Evolutionary conservation across 2,113 vertebrate genomes (phyloP), one percentile per base, ranked within the genome.

Genomic region (Eleginops maclovinus): DNA sequence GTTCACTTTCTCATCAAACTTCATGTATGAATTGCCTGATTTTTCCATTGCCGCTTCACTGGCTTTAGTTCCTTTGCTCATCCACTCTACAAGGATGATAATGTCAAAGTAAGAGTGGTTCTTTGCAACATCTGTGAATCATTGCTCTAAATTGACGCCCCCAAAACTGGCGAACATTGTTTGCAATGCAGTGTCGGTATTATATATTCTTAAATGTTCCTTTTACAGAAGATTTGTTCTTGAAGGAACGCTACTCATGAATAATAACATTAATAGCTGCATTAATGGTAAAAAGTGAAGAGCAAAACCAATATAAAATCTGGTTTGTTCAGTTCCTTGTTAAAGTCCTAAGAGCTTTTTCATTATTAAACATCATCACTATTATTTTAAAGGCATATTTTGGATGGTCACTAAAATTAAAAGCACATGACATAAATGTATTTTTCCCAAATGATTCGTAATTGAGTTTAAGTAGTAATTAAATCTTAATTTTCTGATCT

Each of bases 1-100:
- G 47, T 79, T 72, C 26, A 53, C 63, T 85, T 82, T 75, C 41
- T 87, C 75, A 83, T 86, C 67, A 82, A 64, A 75, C 65, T 79
- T 50, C 41, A 44, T 81, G 40, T 43, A 54, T 75, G 59, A 75
- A 78, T 75, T 70, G 43, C 56, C 41, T 78, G 62, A 69, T 43
- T 62, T 89, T 91, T 89, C 83, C 84, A 82, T 1, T 60, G 22
- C 74, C 49, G 17, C 21, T 49, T 26, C 41, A 43, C 40, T 61
- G 50, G 72, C n/a, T 74, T 71, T 76, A 40, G 65, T 71, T 79
- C 61, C 24, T 70, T 64, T 36, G 62, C 46, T 21, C 26, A 12
- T 49, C 50, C 72, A 70, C 17, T 49, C 12, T 60, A 7, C 58
- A 62, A 53, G n/a, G 55, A 77, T 40, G 4, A 22, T 54, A 12